Conservation (phyloP, 2,113 vertebrate species). For the Colossoma macropomum region DNA sequence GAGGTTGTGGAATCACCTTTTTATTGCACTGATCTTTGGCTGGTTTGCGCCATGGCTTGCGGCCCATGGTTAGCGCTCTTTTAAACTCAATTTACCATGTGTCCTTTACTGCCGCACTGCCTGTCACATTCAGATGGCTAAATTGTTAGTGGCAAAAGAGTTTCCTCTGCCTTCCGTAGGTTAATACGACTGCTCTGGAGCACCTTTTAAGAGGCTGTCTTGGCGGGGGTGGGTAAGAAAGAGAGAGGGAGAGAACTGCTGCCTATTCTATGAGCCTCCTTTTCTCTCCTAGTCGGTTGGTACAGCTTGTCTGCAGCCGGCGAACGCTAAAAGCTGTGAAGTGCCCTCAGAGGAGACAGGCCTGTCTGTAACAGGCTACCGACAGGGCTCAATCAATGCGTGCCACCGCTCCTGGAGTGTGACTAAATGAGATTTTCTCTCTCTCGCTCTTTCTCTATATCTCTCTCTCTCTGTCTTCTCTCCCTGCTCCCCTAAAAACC, state of each 20-base stretch:
- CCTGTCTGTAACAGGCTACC: constrained; percentile 57
- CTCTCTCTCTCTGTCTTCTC: constrained; percentile 1
- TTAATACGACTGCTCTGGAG: neutral
- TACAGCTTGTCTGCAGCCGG: constrained; percentile 54
- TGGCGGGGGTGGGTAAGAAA: neutral
- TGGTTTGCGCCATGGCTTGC: constrained; percentile 34
- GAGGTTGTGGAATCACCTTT: constrained; percentile 32
- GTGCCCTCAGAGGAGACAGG: constrained; percentile 56
- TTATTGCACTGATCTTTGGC: constrained; percentile 27
- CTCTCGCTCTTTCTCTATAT: constrained; percentile 44
- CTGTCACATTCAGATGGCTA: constrained; percentile 36
- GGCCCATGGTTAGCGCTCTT: constrained; percentile 6
- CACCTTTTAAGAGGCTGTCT: neutral
- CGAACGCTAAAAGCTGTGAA: constrained; percentile 63
- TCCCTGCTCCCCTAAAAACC: neutral
- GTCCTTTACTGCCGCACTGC: neutral
- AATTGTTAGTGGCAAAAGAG: constrained; percentile 26
- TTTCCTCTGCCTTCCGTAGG: neutral
- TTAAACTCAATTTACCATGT: constrained; percentile 9
- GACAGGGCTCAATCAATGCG: constrained; percentile 68
- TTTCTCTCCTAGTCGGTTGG: constrained; percentile 43
- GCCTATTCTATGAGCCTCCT: neutral
- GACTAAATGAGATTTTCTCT: constrained; percentile 64
- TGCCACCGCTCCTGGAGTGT: constrained; percentile 60
- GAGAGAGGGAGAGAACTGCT: neutral